phyloP scores from a whole-genome alignment of 53 echinoderm and acorn worm genomes.

The Actinopyga echinites region DNA sequence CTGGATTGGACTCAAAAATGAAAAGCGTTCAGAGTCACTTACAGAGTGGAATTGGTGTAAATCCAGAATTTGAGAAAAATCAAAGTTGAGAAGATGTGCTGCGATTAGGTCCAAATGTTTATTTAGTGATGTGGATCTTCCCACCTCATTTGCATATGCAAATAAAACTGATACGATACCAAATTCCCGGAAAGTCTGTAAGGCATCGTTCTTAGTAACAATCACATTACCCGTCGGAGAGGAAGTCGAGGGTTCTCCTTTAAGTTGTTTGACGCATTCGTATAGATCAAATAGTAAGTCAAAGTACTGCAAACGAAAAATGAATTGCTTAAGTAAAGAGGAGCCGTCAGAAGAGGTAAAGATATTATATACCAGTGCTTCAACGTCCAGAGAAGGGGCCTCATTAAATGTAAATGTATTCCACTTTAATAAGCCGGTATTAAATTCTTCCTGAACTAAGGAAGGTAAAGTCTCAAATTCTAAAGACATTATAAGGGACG shows the following conservation, averaged over 20 bases:
- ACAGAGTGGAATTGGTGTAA: background rate
- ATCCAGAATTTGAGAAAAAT: background rate
- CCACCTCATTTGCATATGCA: background rate
- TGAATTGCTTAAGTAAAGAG: background rate
- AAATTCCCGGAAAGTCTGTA: background rate
- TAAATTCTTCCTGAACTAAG: too few species aligned
- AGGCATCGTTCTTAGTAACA: background rate
- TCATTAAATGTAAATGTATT: too few species aligned
- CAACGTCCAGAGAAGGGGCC: too few species aligned
- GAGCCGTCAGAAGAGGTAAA: background rate
- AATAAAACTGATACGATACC: background rate
- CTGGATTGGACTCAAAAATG: background rate
- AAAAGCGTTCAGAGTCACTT: background rate
- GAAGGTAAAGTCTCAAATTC: too few species aligned
- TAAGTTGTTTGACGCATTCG: background rate
- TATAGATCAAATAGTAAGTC: background rate
- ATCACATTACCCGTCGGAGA: background rate
- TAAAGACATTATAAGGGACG: too few species aligned
- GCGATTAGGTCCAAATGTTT: background rate
- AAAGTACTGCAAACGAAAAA: background rate
- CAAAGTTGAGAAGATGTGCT: background rate
- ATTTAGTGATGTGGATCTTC: background rate
- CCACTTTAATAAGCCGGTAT: too few species aligned
- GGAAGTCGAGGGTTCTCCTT: background rate
- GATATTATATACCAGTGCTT: too few species aligned